phyloP scores from a whole-genome alignment of 2,888 invertebrate species.

The Cryptocephalus primarius region DNA sequence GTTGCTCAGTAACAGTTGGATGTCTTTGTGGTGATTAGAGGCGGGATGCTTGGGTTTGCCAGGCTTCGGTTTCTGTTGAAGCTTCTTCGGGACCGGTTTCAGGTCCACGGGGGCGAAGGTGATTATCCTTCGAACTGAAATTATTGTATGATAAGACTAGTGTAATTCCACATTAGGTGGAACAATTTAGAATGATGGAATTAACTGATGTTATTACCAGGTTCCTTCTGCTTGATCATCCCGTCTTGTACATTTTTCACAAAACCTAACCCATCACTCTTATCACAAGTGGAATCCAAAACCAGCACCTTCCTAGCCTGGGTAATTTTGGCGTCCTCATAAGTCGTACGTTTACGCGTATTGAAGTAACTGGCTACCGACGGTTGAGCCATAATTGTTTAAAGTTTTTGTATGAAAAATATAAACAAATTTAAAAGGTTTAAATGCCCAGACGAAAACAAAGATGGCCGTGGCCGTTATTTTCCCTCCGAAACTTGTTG shows the following conservation, averaged over 20 bases:
- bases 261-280: slow-evolving; percentile 12
- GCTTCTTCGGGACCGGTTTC: background rate
- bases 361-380: slow-evolving; percentile 66
- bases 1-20: slow-evolving; percentile 25
- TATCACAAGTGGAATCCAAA: slow-evolving; percentile 23
- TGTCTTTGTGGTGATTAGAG: slow-evolving; percentile 13
- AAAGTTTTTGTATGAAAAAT: slow-evolving; percentile 10
- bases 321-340: slow-evolving; percentile 46
- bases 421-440: slow-evolving; percentile 25
- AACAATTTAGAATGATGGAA: too few relatives aligned
- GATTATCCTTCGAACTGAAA: too few relatives aligned
- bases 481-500: slow-evolving; percentile 20
- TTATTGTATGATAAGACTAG: too few relatives aligned
- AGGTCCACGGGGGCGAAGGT: too few relatives aligned
- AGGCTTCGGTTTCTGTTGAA: slow-evolving; percentile 1
- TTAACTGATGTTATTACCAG: too few relatives aligned
- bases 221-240: background rate
- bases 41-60: slow-evolving; percentile 6
- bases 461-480: slow-evolving; percentile 12
- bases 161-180: too few relatives aligned
- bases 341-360: slow-evolving; percentile 63
- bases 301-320: slow-evolving; percentile 42
- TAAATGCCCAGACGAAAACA: slow-evolving; percentile 14
- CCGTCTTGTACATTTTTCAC: slow-evolving; percentile 7
- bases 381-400: slow-evolving; percentile 58